Conservation (phyloP, 2,888 invertebrate genomes). For the Frankliniella fusca region DNA sequence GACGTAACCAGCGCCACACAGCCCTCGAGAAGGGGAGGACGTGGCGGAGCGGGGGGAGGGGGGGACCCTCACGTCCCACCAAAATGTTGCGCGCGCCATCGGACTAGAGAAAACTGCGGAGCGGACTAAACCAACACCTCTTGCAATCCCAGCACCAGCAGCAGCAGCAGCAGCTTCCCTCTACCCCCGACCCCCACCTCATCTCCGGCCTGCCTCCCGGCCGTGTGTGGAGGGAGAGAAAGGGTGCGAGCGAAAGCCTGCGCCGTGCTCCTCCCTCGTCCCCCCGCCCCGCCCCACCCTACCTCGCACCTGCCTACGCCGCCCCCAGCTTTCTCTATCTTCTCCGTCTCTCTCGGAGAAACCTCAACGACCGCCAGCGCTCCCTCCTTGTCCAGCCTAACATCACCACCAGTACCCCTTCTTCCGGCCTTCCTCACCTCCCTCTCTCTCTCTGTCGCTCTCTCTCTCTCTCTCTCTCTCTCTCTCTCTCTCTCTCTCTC, state of each 20-base stretch:
- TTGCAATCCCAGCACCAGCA: neutral
- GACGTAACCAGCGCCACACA: too few relatives aligned
- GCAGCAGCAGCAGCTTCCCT: neutral
- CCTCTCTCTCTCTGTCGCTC: neutral
- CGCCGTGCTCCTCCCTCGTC: too few relatives aligned
- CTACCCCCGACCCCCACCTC: too few relatives aligned
- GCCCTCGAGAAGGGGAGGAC: neutral
- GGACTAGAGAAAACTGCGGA: constrained; percentile 19
- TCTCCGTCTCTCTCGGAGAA: too few relatives aligned
- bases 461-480: neutral
- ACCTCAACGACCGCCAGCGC: too few relatives aligned
- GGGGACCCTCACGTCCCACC: constrained; percentile 11
- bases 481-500: neutral
- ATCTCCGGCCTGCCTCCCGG: too few relatives aligned
- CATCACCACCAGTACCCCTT: neutral
- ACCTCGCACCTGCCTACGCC: too few relatives aligned
- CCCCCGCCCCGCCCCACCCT: too few relatives aligned
- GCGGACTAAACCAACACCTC: constrained; percentile 25
- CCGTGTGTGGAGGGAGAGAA: too few relatives aligned
- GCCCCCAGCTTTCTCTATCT: too few relatives aligned
- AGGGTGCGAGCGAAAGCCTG: too few relatives aligned
- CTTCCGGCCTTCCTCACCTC: neutral
- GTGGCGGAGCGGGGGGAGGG: neutral
- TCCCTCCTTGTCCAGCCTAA: too few relatives aligned
- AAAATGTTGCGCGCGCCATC: constrained; percentile 18